Percentiles rank a stretch among this genome's conserved stretches.
Conservation (phyloP, 2,113 vertebrate genomes). For the Nothocercus nigrocapillus region DNA sequence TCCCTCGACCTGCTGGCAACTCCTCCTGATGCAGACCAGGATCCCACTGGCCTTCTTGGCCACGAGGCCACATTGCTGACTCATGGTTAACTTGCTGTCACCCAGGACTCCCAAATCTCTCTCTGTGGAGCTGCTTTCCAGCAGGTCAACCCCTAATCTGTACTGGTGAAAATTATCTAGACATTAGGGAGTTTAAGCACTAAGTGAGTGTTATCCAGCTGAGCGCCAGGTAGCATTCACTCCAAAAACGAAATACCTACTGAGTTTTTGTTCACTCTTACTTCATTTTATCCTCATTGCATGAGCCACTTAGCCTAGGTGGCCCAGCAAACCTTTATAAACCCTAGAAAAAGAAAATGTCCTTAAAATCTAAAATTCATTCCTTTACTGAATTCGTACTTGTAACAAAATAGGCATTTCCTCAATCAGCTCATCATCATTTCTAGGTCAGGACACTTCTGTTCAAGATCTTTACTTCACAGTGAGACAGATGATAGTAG, state of each 20-base stretch:
- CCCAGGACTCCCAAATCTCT: too few relatives aligned
- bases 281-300: neutral
- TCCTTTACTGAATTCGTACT: neutral
- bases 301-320: neutral
- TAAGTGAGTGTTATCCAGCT: neutral
- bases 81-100: too few relatives aligned
- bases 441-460: neutral
- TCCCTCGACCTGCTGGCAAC: too few relatives aligned
- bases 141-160: too few relatives aligned
- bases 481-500: fast-evolving
- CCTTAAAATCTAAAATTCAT: neutral
- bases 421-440: neutral
- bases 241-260: neutral
- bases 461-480: neutral
- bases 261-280: neutral
- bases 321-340: neutral
- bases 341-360: neutral
- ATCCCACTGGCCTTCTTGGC: too few relatives aligned
- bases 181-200: neutral
- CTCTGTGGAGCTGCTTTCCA: too few relatives aligned
- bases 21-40: too few relatives aligned
- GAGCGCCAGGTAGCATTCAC: neutral
- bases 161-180: neutral
- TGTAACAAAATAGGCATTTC: neutral
- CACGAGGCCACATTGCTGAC: too few relatives aligned